Evolutionary conservation across 2,797 vertebrate genomes (phyloP).

Genomic region (Pantherophis alleghaniensis): DNA sequence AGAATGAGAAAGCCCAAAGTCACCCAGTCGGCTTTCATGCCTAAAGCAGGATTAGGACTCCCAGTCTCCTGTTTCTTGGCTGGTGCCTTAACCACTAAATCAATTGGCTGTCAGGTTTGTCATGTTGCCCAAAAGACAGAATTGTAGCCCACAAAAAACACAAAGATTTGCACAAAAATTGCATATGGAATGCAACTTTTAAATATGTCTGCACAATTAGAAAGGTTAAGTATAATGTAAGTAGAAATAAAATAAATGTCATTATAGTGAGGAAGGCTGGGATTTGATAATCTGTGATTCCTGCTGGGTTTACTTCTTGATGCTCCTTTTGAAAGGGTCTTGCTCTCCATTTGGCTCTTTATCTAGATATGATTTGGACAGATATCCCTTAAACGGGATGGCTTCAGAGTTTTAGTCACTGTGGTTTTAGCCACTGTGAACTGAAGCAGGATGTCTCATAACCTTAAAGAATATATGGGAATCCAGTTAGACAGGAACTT

Average conservation of each 20-base stretch:
- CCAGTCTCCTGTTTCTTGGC: not conserved
- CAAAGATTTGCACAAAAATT: not conserved
- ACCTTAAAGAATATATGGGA: not conserved
- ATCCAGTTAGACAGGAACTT: not conserved
- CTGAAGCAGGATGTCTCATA: not conserved
- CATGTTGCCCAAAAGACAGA: not conserved
- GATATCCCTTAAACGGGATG: not conserved
- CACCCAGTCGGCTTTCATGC: not conserved
- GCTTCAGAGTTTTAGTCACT: not conserved
- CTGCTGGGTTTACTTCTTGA: not conserved
- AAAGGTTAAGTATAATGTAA: not conserved
- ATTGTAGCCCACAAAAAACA: not conserved
- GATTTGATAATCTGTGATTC: not conserved
- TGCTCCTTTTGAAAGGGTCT: not conserved
- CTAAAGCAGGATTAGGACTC: not conserved
- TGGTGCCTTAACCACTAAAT: not conserved
- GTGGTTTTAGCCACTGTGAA: not conserved
- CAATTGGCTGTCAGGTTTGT: not conserved
- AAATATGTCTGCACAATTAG: not conserved
- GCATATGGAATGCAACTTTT: not conserved
- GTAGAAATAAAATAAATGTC: not conserved
- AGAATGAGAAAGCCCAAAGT: not conserved
- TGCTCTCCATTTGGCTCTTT: not conserved
- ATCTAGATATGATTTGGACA: not conserved
- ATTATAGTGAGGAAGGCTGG: not conserved